phyloP scores from a whole-genome alignment of 2,888 invertebrate genomes.

The Sinohyriopsis cumingii region DNA sequence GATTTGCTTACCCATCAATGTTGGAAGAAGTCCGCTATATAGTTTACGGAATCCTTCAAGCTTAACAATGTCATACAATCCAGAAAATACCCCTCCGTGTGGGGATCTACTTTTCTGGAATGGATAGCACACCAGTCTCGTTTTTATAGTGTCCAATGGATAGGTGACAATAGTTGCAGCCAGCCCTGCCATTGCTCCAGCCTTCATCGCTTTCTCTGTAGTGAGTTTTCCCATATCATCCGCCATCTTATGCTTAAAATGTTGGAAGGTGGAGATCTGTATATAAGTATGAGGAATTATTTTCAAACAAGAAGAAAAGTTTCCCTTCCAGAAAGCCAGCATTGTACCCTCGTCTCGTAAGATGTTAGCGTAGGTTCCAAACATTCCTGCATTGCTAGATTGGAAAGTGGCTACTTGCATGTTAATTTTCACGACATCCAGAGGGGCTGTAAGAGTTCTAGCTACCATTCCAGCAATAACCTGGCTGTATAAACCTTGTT shows the following conservation, averaged over 20 bases:
- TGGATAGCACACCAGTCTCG: constrained; percentile 21
- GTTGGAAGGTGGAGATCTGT: constrained; percentile 11
- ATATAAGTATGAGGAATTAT: constrained; percentile 19
- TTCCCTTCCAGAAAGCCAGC: constrained; percentile 20
- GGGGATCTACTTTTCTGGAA: constrained; percentile 2
- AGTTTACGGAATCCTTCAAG: constrained; percentile 14
- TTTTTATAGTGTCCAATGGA: constrained; percentile 25
- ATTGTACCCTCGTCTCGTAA: constrained; percentile 11
- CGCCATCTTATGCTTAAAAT: constrained; percentile 6
- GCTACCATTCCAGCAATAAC: constrained; percentile 15
- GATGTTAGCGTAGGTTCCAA: constrained; percentile 6
- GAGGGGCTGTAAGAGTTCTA: constrained; percentile 23
- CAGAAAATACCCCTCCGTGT: constrained; percentile 13
- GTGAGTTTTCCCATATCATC: constrained; percentile 14
- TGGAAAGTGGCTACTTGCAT: constrained; percentile 22
- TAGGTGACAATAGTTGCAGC: constrained; percentile 20
- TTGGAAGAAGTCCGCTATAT: constrained; percentile 18
- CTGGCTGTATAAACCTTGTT: constrained; percentile 19
- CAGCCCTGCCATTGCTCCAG: constrained; percentile 17
- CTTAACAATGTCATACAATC: constrained; percentile 7
- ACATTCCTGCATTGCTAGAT: constrained; percentile 13
- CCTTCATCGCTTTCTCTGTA: constrained; percentile 1
- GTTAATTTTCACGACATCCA: constrained; percentile 24
- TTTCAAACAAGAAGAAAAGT: constrained; percentile 16
- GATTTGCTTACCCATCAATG: constrained; percentile 12